phyloP scores from a whole-genome alignment of 2,113 vertebrate genomes.

The Tupaia tana region DNA sequence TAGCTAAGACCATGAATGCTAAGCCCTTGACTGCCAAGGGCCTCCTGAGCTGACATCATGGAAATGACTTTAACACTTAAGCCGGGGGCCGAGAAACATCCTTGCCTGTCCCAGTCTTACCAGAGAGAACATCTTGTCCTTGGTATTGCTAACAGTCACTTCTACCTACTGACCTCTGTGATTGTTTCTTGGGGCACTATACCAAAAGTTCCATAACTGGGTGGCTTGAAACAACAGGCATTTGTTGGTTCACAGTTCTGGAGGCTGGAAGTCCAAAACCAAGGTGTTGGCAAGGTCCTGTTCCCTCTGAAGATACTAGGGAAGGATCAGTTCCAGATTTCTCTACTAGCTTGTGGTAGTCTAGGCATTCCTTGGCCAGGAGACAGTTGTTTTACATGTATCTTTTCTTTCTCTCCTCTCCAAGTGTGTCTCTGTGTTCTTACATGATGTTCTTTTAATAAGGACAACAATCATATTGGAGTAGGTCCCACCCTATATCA shows the following conservation, averaged over 20 bases:
- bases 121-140: rapidly evolving
- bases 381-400: no score
- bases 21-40: background rate
- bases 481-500: background rate
- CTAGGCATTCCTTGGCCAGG: background rate
- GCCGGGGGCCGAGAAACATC: background rate
- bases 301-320: background rate
- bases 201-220: no score
- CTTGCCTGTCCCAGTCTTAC: background rate
- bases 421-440: background rate
- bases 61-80: background rate
- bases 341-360: background rate
- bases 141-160: no score
- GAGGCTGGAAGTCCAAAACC: background rate
- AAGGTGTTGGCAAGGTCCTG: rapidly evolving
- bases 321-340: background rate
- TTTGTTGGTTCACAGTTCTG: background rate
- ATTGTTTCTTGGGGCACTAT: background rate
- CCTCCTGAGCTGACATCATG: background rate
- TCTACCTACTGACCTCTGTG: background rate
- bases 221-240: background rate
- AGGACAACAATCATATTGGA: background rate
- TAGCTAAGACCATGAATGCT: background rate
- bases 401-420: background rate
- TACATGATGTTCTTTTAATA: background rate